A percentile compares a stretch with the other conserved stretches of the same genome.
phyloP scores from a whole-genome alignment of 1,140 invertebrate species.

The Eriocheir sinensis region DNA sequence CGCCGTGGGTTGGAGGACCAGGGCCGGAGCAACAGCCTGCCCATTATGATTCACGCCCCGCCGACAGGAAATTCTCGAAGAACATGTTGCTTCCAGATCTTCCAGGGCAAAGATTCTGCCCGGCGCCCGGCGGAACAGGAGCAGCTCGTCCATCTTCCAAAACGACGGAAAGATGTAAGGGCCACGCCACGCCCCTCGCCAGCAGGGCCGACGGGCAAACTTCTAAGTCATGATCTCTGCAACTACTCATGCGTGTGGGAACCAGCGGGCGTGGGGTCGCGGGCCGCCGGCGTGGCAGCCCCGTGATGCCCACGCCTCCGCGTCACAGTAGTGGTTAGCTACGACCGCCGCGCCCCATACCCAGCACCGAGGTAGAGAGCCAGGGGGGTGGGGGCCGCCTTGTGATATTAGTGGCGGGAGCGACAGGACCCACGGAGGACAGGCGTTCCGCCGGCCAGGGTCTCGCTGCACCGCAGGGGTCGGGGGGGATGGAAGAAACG shows the following conservation, averaged over 20 bases:
- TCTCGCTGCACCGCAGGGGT: no score
- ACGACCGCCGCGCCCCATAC: not conserved
- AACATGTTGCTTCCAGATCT: conserved; percentile 49
- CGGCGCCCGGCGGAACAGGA: conserved; percentile 29
- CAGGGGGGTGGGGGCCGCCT: not conserved
- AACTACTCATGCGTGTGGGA: not conserved
- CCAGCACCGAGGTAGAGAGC: not conserved
- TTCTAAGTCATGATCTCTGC: not conserved
- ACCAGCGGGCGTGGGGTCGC: no score
- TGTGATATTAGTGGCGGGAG: not conserved
- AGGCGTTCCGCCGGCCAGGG: not conserved
- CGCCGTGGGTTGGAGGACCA: not conserved
- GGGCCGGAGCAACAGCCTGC: conserved; percentile 62
- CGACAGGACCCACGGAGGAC: not conserved
- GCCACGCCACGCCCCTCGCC: not conserved
- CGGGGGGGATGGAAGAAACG: not conserved
- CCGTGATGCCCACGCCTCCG: not conserved
- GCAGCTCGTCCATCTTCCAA: conserved; percentile 53
- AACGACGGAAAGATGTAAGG: not conserved
- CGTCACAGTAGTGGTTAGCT: no score
- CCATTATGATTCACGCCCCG: conserved; percentile 26
- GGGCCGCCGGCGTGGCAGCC: not conserved
- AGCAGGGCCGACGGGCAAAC: not conserved
- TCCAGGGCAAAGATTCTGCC: conserved; percentile 43
- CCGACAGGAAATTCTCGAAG: not conserved